Percentiles rank a stretch among this genome's conserved stretches.
Evolutionary conservation across 2,797 vertebrate species (phyloP).

Genomic region (Esox lucius): DNA sequence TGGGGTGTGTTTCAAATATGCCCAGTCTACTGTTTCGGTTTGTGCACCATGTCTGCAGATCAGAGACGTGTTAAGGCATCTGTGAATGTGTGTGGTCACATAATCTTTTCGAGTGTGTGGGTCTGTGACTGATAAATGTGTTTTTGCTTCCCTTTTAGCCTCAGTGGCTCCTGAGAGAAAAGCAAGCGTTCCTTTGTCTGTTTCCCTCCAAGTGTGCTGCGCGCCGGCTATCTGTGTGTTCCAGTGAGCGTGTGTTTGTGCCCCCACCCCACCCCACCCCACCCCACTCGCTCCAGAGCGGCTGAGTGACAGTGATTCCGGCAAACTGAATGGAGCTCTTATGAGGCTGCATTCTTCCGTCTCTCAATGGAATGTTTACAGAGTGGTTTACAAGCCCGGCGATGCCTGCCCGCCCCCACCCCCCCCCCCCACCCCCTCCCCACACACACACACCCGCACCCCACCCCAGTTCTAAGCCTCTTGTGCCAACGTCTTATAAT

Average conservation of each 20-base stretch:
- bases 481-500: slow-evolving; percentile 55
- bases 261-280: not conserved
- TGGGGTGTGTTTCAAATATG: no score
- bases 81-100: slow-evolving; percentile 2
- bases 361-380: slow-evolving; percentile 52
- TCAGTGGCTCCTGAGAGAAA: slow-evolving; percentile 18
- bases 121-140: slow-evolving; percentile 5
- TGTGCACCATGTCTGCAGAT: not conserved
- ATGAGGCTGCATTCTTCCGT: slow-evolving; percentile 45
- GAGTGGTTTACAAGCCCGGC: slow-evolving; percentile 34
- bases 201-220: not conserved
- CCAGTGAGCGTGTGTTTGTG: slow-evolving; percentile 7
- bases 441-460: no score
- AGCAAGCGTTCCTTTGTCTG: slow-evolving; percentile 21
- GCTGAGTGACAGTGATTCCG: slow-evolving; percentile 13
- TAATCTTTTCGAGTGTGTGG: not conserved
- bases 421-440: slow-evolving; percentile 22
- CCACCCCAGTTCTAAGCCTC: slow-evolving; percentile 29
- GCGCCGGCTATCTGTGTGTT: slow-evolving; percentile 14
- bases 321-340: slow-evolving; percentile 29
- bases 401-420: slow-evolving; percentile 22
- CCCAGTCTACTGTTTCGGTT: not conserved
- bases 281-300: not conserved
- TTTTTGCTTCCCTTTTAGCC: slow-evolving; percentile 28
- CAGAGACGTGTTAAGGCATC: not conserved